phyloP scores from a whole-genome alignment of 2,888 invertebrate species.

The Cataglyphis cursor region DNA sequence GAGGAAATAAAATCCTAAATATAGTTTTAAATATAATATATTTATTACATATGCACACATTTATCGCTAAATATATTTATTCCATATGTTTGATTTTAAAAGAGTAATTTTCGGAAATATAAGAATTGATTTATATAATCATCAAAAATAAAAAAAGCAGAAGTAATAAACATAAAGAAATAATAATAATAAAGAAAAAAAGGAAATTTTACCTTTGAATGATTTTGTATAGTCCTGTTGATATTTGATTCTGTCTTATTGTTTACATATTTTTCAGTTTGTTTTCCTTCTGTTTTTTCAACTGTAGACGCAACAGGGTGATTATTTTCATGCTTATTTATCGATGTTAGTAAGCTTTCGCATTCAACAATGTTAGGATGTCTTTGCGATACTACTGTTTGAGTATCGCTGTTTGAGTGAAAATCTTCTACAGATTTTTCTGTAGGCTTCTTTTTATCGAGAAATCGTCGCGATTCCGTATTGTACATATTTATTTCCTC shows the following conservation, averaged over 20 bases:
- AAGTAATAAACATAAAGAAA: background rate
- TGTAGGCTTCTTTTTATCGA: background rate
- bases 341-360: background rate
- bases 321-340: background rate
- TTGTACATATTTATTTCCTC: background rate
- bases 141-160: background rate
- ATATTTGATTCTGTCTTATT: background rate
- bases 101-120: background rate
- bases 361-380: background rate
- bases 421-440: background rate
- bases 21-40: background rate
- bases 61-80: background rate
- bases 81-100: background rate
- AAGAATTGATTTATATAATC: background rate
- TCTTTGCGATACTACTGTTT: background rate
- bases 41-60: background rate
- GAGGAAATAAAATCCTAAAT: background rate
- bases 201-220: conserved; percentile 7
- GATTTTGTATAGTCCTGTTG: background rate
- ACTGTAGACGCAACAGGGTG: background rate
- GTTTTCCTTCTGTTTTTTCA: background rate
- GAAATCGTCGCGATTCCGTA: background rate
- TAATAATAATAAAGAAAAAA: background rate
- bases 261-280: background rate
- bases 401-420: conserved; percentile 1